Evolutionary conservation across 2,113 vertebrate species (phyloP).

Genomic region (Dinomys branickii): DNA sequence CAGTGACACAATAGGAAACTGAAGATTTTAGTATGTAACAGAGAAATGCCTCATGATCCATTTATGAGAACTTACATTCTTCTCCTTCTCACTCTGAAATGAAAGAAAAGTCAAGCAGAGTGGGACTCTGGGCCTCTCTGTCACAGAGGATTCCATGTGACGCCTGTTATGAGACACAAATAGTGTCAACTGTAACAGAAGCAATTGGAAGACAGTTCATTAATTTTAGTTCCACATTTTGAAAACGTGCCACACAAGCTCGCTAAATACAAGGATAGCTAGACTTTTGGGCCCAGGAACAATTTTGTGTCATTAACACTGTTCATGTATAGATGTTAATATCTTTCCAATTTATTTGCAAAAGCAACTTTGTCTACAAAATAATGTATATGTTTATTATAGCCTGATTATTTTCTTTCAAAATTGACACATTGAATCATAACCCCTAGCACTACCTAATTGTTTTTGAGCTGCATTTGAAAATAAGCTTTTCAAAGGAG

Average conservation of each 20-base stretch:
- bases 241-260: background rate
- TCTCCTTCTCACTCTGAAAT: background rate
- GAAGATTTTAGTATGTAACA: background rate
- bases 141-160: background rate
- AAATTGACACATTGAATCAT: background rate
- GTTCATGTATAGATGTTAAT: background rate
- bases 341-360: background rate
- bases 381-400: background rate
- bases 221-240: background rate
- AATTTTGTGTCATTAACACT: background rate
- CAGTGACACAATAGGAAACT: background rate
- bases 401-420: background rate
- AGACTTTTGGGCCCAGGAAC: background rate
- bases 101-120: background rate
- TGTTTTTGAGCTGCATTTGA: background rate
- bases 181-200: background rate
- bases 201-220: background rate
- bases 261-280: background rate
- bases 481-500: background rate
- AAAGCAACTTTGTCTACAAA: background rate
- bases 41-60: background rate
- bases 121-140: background rate
- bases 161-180: background rate
- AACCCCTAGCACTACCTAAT: background rate
- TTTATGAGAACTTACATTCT: background rate